Evolutionary conservation across 2,888 invertebrate genomes (phyloP).

Genomic region (Tiphia femorata): DNA sequence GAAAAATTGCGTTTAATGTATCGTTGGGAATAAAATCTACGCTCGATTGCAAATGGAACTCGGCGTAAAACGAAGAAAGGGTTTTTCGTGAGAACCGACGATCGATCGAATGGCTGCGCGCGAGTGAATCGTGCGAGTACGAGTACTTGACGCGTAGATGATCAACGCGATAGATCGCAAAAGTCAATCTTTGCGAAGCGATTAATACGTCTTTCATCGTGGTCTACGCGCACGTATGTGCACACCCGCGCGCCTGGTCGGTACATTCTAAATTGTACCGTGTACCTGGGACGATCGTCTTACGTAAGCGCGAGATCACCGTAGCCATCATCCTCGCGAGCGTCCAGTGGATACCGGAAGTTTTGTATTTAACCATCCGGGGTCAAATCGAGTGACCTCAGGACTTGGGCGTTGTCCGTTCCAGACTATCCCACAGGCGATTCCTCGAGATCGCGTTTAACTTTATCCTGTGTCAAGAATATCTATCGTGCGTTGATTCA

Average conservation of each 20-base stretch:
- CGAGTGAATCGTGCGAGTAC: constrained; percentile 29
- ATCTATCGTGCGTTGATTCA: no score
- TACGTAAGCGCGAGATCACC: constrained; percentile 22
- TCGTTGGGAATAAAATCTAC: no score
- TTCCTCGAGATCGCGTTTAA: constrained; percentile 32
- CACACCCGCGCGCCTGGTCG: no score
- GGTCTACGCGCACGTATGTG: no score
- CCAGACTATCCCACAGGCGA: constrained; percentile 32
- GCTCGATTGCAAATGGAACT: no score
- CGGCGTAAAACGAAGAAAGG: no score
- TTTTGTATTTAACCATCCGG: constrained; percentile 33
- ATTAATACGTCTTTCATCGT: no score
- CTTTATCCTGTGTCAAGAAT: no score
- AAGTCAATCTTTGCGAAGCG: constrained; percentile 45
- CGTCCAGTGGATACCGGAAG: constrained; percentile 1
- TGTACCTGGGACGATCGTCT: constrained; percentile 19
- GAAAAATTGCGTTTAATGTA: no score
- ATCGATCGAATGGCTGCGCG: constrained; percentile 33
- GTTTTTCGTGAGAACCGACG: no score
- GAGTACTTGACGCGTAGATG: no score
- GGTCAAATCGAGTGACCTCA: constrained; percentile 42
- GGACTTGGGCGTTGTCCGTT: constrained; percentile 31
- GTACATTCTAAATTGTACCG: constrained; percentile 12
- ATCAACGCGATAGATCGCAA: constrained; percentile 40
- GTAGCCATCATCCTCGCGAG: constrained; percentile 19